Percentiles rank a stretch among this genome's conserved stretches.
Conservation (phyloP, 2,797 vertebrate species). For the Chromobotia macracanthus region DNA sequence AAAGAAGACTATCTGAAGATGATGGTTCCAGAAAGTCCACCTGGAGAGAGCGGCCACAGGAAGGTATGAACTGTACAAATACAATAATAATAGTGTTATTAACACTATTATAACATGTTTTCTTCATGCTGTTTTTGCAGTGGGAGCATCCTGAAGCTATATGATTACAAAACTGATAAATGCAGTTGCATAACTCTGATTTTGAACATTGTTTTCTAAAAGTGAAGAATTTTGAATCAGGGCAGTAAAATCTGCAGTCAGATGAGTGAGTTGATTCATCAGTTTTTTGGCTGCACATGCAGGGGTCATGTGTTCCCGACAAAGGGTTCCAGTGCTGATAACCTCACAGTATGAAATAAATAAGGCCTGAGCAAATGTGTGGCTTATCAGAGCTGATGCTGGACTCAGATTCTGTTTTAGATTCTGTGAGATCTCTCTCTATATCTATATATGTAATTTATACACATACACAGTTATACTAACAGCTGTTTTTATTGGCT, state of each 20-base stretch:
- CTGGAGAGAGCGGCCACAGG: slow-evolving; percentile 81
- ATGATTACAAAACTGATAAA: no score
- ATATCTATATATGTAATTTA: no score
- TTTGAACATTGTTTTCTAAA: no score
- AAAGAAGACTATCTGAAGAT: slow-evolving; percentile 91
- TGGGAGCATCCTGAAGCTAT: no score
- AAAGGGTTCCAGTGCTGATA: slow-evolving; percentile 41
- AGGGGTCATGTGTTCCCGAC: not conserved
- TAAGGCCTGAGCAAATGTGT: slow-evolving; percentile 60
- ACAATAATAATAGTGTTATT: slow-evolving; percentile 15
- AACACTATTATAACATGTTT: slow-evolving; percentile 5
- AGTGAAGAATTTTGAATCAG: no score
- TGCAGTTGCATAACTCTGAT: no score
- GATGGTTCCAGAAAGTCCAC: slow-evolving; percentile 85
- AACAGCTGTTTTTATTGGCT: not conserved
- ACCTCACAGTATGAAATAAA: slow-evolving; percentile 53
- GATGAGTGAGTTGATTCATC: no score
- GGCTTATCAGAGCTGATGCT: no score
- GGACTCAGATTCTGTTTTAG: not conserved
- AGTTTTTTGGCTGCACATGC: not conserved
- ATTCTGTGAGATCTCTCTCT: no score
- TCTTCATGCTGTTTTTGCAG: no score
- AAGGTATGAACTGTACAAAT: slow-evolving; percentile 79
- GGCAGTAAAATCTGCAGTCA: no score
- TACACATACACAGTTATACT: no score